Evolutionary conservation across 2,113 vertebrate genomes (phyloP), one percentile per base, ranked within the genome.

Genomic region (Lepisosteus oculatus): DNA sequence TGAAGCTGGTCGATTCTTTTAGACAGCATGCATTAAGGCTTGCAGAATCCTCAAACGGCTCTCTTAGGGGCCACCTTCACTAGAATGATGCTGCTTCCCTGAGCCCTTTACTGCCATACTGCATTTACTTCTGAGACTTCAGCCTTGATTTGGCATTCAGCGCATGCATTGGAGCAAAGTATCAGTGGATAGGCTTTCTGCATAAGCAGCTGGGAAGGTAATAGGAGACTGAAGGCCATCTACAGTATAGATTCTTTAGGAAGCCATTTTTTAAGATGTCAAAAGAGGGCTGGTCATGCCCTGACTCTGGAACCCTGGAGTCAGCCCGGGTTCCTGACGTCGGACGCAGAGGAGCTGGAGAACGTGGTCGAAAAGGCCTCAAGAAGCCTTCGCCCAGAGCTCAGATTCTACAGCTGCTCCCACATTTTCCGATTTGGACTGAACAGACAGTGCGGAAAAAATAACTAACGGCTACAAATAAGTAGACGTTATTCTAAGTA

Each of bases 91-190:
- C 42, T 61, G 0, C n/a, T 41, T 51, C 55, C 74, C 14, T 17
- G 65, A 64, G 56, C 76, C 17, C 68, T 11, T 65, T 42, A 43
- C n/a, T 67, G 69, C 75, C 72, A 68, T 29, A 68, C 76, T 71
- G 73, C 70, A 75, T 69, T 69, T 29, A 29, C 75, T 72, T 66
- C 78, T 3, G 64, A 77, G 69, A 54, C 73, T 59, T 72, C 67
- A 69, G 69, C 55, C 11, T 8, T 29, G 57, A 47, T 76, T 85
- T 79, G 63, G 62, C 75, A 82, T 83, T 59, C 54, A 55, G 66
- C 55, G 56, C 47, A 41, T 57, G 64, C 61, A 65, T 62, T 71
- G 70, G 70, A 72, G 66, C 44, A 4, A 65, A 8, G 44, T 74
- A 76, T 74, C 77, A 47, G 47, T 72, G 65, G 72, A 76, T 70